Conservation (phyloP, 35 echinoderm and acorn worm genomes). For the Strongylocentrotus purpuratus region DNA sequence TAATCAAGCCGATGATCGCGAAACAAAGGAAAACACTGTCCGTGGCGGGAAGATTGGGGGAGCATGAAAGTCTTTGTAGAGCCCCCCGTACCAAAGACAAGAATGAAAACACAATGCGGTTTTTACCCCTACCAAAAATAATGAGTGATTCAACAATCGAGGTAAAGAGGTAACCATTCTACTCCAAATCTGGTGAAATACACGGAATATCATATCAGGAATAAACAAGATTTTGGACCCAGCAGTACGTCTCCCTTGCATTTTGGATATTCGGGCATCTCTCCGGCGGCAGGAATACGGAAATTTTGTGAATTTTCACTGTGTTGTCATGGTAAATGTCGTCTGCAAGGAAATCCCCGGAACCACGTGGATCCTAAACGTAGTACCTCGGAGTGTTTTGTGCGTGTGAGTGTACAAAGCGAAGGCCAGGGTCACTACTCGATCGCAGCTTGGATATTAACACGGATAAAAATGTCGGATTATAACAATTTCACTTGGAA, state of each 20-base stretch:
- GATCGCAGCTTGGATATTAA: neutral
- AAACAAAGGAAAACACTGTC: conserved; percentile 46
- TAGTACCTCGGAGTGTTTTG: neutral
- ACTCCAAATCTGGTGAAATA: neutral
- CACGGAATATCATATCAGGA: neutral
- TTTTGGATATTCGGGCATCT: neutral
- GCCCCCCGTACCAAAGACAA: neutral
- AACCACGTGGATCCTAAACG: neutral
- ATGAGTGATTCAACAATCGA: conserved; percentile 6
- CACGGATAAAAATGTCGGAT: neutral
- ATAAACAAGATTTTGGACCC: neutral
- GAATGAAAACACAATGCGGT: conserved; percentile 19
- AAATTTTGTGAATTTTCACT: neutral
- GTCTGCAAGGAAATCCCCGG: conserved; percentile 6
- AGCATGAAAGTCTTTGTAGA: conserved; percentile 40
- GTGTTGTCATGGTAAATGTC: conserved; percentile 3
- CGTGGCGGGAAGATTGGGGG: conserved; percentile 20
- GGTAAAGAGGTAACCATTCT: neutral
- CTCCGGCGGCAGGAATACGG: neutral
- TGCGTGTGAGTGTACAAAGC: neutral
- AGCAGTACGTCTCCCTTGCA: neutral
- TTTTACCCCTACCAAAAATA: neutral
- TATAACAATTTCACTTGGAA: neutral
- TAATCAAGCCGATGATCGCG: conserved; percentile 32
- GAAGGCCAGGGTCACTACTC: neutral